Evolutionary conservation across 2,888 invertebrate species (phyloP).

Genomic region (Chironomus riparius): DNA sequence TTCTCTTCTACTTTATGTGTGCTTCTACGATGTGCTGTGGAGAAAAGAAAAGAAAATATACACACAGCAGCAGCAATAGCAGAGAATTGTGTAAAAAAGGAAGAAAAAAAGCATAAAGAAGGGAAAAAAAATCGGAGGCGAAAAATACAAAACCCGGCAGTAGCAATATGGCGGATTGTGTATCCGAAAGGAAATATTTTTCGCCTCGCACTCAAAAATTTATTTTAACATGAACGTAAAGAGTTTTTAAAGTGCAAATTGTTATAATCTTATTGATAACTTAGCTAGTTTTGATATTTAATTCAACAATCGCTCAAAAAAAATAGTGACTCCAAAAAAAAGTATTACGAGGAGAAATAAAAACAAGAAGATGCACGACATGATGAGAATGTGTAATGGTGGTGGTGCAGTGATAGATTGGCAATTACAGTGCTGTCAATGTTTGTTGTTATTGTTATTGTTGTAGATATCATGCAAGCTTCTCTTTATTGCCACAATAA

Average conservation of each 20-base stretch:
- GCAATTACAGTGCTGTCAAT: background rate
- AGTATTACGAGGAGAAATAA: background rate
- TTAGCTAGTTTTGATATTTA: background rate
- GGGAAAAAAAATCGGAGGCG: too few relatives aligned
- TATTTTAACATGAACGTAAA: background rate
- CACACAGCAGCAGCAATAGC: background rate
- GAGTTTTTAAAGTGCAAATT: conserved; percentile 12
- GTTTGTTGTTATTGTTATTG: background rate
- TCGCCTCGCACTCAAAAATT: conserved; percentile 9
- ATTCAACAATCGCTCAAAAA: background rate
- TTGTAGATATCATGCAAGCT: too few relatives aligned
- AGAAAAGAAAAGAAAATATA: background rate
- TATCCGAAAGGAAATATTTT: conserved; percentile 24
- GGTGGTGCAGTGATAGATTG: background rate
- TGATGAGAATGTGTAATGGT: background rate
- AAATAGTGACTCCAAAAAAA: background rate
- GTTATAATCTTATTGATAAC: background rate
- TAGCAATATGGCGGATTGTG: conserved; percentile 26
- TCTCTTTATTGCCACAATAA: too few relatives aligned
- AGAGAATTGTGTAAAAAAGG: conserved; percentile 8
- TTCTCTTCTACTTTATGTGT: background rate
- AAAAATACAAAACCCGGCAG: conserved; percentile 19
- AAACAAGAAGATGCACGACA: too few relatives aligned
- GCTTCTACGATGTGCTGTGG: background rate
- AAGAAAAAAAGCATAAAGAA: conserved; percentile 4